Evolutionary conservation across 2,113 vertebrate species (phyloP).

Genomic region (Psammodynastes pulverulentus): DNA sequence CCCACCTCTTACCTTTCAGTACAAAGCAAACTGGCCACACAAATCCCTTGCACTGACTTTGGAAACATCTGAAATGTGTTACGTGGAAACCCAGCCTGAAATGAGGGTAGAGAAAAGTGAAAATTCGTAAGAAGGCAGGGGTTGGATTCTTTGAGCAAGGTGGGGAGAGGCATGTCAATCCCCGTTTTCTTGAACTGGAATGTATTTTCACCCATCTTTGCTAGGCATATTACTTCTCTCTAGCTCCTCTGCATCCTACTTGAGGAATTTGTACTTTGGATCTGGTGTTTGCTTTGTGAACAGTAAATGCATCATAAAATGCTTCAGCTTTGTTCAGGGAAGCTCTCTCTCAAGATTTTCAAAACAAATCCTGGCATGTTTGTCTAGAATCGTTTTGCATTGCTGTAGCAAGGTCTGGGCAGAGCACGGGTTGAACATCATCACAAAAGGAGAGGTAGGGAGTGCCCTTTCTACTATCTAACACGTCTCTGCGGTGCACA

Average conservation of each 20-base stretch:
- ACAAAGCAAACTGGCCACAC: slow-evolving; percentile 37
- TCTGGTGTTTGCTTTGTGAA: not conserved
- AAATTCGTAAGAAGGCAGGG: not conserved
- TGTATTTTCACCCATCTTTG: not conserved
- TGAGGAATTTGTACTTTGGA: too few species aligned
- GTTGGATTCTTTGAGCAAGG: not conserved
- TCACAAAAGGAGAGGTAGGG: not conserved
- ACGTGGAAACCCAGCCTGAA: slow-evolving; percentile 26
- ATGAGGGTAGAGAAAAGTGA: not conserved
- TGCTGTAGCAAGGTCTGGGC: not conserved
- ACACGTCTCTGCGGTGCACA: not conserved
- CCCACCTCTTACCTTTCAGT: slow-evolving; percentile 61
- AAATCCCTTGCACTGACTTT: slow-evolving; percentile 31
- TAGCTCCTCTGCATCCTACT: not conserved
- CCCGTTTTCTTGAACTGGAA: rapidly evolving
- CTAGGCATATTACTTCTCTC: not conserved
- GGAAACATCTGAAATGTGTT: slow-evolving; percentile 35
- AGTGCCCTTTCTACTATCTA: not conserved
- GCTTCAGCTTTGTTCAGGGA: not conserved
- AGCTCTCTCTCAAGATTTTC: not conserved
- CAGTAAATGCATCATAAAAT: not conserved
- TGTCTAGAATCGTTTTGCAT: not conserved
- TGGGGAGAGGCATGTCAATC: slow-evolving; percentile 1
- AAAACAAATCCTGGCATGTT: not conserved
- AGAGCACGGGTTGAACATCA: not conserved